These are phyloP conservation scores for Parazoanthus darwini DNA, from an alignment of 92 coral and sea anemone genomes.

Conservation along the genomic window DNA sequence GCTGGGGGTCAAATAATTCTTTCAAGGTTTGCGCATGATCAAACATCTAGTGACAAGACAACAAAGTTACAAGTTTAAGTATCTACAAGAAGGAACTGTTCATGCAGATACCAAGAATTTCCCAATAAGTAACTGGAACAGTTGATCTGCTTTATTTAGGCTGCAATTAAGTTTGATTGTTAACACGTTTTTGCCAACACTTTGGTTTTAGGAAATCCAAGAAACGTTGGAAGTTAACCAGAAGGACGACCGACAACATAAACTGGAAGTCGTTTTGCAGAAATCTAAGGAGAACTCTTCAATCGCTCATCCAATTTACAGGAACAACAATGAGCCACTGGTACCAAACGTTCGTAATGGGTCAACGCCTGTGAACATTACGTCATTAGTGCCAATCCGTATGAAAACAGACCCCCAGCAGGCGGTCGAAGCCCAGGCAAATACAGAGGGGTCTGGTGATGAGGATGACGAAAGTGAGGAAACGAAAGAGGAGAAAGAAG, in stretches of 20 bases:
- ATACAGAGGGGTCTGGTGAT: constrained; percentile 13
- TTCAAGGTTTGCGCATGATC: no score
- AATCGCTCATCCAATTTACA: constrained; percentile 10
- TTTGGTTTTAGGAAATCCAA: constrained; percentile 1
- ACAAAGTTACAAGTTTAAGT: no score
- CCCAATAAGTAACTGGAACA: no score
- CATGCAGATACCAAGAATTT: no score
- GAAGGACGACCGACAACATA: constrained; percentile 6
- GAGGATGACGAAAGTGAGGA: constrained; percentile 9
- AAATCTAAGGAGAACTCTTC: constrained; percentile 17
- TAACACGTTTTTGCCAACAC: no score
- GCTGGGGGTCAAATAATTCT: no score
- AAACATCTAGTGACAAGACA: no score
- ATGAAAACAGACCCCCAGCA: constrained; percentile 7
- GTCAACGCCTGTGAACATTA: neutral
- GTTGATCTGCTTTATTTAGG: neutral
- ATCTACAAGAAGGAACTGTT: no score
- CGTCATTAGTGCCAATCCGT: neutral
- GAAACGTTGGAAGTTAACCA: neutral
- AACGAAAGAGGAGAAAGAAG: constrained; percentile 2
- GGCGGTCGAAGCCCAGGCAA: neutral
- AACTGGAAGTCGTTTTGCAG: constrained; percentile 5
- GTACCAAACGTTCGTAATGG: constrained; percentile 2
- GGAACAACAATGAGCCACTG: neutral
- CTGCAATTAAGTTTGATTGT: neutral